Evolutionary conservation across 2,113 vertebrate genomes (phyloP).

Genomic region (Ia io): DNA sequence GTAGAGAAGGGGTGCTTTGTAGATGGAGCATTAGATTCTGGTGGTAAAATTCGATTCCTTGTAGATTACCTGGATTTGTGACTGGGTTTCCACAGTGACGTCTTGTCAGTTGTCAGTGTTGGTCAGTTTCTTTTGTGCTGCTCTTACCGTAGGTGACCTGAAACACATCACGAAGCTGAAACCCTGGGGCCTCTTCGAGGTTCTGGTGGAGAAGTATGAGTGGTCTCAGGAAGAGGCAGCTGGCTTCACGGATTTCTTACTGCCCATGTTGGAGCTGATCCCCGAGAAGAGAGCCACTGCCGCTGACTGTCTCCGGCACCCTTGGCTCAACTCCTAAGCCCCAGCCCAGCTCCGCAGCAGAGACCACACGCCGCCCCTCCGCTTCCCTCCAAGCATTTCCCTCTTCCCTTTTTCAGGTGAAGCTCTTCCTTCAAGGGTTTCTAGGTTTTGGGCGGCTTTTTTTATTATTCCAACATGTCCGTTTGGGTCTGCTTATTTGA

Average conservation of each 20-base stretch:
- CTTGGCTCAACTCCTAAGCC: conserved; percentile 91
- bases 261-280: conserved; percentile 96
- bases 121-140: conserved; percentile 20
- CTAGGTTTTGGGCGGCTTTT: conserved; percentile 26
- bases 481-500: conserved; percentile 82
- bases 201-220: conserved; percentile 96
- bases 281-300: conserved; percentile 95
- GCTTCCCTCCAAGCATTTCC: background rate
- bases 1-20: background rate
- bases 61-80: background rate
- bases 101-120: background rate
- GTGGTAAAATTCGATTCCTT: background rate
- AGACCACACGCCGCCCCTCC: conserved; percentile 48
- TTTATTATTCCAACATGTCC: conserved; percentile 76
- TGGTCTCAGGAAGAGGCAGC: conserved; percentile 94
- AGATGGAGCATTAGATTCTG: background rate
- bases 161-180: conserved; percentile 99
- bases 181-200: conserved; percentile 95
- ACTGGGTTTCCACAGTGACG: background rate
- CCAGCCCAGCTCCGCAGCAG: conserved; percentile 67
- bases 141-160: conserved; percentile 88
- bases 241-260: conserved; percentile 93
- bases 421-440: conserved; percentile 82
- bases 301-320: conserved; percentile 93
- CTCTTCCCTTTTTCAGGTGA: conserved; percentile 77